Evolutionary conservation across 2,888 invertebrate species (phyloP).

Genomic region (Lithophane leautieri): DNA sequence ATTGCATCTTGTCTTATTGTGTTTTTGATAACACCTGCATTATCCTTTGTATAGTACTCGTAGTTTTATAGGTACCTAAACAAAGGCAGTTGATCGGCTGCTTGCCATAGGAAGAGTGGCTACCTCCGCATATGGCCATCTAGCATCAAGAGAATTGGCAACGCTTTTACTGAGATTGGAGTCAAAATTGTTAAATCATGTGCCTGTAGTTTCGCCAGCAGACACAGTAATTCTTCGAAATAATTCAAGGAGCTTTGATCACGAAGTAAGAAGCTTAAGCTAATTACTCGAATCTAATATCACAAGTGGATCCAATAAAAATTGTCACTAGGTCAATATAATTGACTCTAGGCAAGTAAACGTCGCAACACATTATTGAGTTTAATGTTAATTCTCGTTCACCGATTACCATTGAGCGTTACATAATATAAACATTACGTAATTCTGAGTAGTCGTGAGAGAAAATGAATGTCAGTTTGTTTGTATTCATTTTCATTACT

Average conservation of each 20-base stretch:
- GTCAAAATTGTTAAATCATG: background rate
- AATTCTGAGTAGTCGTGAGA: conserved; percentile 8
- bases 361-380: conserved; percentile 33
- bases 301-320: conserved; percentile 36
- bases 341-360: conserved; percentile 38
- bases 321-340: conserved; percentile 39
- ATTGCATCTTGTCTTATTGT: background rate
- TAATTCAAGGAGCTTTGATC: background rate
- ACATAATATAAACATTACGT: conserved; percentile 43
- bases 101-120: background rate
- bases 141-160: background rate
- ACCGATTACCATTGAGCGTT: conserved; percentile 28
- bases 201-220: background rate
- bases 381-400: conserved; percentile 32
- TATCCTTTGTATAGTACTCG: background rate
- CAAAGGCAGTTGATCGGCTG: background rate
- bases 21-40: background rate
- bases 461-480: conserved; percentile 10
- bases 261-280: background rate
- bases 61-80: background rate
- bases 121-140: background rate
- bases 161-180: conserved; percentile 1
- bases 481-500: background rate
- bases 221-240: background rate
- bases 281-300: conserved; percentile 8